Evolutionary conservation across 2,113 vertebrate genomes (phyloP), one percentile per base, ranked within the genome.

Genomic region (Pelmatolapia mariae): DNA sequence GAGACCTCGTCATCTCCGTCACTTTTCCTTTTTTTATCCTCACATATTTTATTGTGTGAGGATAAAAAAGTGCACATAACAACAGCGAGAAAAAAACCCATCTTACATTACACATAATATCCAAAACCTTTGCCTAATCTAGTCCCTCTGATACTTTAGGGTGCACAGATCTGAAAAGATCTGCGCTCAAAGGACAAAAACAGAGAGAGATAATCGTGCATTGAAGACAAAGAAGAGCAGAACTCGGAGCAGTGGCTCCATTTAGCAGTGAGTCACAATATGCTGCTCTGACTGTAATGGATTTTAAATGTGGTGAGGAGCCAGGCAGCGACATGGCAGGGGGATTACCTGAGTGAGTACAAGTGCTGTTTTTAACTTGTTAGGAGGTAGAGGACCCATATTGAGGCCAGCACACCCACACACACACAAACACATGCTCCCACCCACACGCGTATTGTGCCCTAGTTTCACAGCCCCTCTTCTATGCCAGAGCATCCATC

Each of bases 321-420:
- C 76, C 83, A 83, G 71, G 82, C 81, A 50, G 83, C 52, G 29
- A 68, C 84, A 82, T 54, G 87, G 81, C 81, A 83, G 86, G 88
- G 87, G 89, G 94, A 93, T 91, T 90, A 92, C 92, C 91, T 87
- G 93, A 93, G 86, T 59, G 84, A 90, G 81, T 45, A 87, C 88
- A 85, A 89, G 91, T 5, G 89, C 91, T 79, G 87, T 92, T 93
- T 92, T 90, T 91, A 91, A 93, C 88, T 91, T 91, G 92, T 94
- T 91, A 86, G 85, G 82, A 63, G 82, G 84, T 84, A 84, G 80
- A 90, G 82, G 91, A 90, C 76, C 84, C 85, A 73, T 88, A 93
- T 94, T 90, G 57, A 92, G 93, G 92, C 88, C 92, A 91, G 24
- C 83, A 31, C 90, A 87, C 78, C 33, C 33, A 0, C 73, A 40